Evolutionary conservation across 2,797 vertebrate species (phyloP).

Genomic region (Pogoniulus pusillus): DNA sequence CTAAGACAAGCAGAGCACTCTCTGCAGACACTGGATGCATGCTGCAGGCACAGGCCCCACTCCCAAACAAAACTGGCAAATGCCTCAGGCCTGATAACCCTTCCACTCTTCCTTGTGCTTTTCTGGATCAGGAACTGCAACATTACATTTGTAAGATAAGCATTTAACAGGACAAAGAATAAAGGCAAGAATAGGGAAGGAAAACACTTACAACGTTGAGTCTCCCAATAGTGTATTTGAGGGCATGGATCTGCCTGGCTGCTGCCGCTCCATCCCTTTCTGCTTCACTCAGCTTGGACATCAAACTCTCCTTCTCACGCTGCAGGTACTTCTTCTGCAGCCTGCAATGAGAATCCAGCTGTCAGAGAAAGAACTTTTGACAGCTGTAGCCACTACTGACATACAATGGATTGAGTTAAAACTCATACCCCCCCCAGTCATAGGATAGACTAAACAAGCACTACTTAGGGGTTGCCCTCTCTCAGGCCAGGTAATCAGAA

Average conservation of each 20-base stretch:
- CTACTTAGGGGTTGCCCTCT: background rate
- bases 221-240: slow-evolving; percentile 82
- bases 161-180: background rate
- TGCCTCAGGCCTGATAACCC: background rate
- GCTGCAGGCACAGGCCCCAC: background rate
- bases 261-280: slow-evolving; percentile 87
- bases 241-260: slow-evolving; percentile 83
- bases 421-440: background rate
- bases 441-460: background rate
- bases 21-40: background rate
- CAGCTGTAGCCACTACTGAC: background rate
- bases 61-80: background rate
- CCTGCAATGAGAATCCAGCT: slow-evolving; percentile 66
- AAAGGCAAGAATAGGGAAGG: background rate
- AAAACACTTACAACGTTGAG: slow-evolving; percentile 77
- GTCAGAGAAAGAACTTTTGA: background rate
- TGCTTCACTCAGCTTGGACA: slow-evolving; percentile 85
- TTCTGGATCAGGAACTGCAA: background rate
- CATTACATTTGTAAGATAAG: background rate
- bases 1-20: background rate
- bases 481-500: background rate
- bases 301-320: slow-evolving; percentile 83
- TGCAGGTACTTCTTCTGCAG: slow-evolving; percentile 75
- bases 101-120: background rate
- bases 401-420: background rate